These are phyloP conservation scores for Sclerurus mexicanus DNA, from an alignment of 2,113 vertebrate species.

Conservation along the genomic window DNA sequence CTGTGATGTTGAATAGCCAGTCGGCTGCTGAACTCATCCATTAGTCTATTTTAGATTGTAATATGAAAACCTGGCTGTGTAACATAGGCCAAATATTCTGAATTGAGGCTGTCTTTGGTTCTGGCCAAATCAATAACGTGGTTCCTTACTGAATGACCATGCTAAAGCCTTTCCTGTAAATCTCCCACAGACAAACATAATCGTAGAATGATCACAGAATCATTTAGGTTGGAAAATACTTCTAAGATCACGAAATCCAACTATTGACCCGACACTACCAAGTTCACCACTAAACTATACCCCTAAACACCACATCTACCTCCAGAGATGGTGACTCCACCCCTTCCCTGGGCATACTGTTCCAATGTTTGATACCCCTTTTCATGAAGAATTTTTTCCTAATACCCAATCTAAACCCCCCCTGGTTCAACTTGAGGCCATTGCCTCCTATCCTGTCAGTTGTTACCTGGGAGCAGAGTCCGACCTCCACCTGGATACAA, in stretches of 20 bases:
- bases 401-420: neutral
- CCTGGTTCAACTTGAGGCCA: fast-evolving
- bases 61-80: neutral
- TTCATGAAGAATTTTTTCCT: neutral
- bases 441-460: neutral
- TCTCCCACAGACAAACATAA: neutral
- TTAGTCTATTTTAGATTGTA: neutral
- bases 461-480: neutral
- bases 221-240: neutral
- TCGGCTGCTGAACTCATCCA: neutral
- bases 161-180: neutral
- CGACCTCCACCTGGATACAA: fast-evolving
- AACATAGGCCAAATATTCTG: neutral
- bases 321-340: neutral
- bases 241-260: neutral
- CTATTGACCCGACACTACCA: neutral
- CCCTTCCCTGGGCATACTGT: neutral
- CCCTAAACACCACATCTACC: neutral
- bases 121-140: neutral
- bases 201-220: no score
- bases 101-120: neutral
- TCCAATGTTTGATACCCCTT: neutral
- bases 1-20: neutral
- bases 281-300: neutral
- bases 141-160: neutral